These are phyloP conservation scores for Xestia c-nigrum DNA, from an alignment of 2,888 invertebrate species.

Conservation along the genomic window DNA sequence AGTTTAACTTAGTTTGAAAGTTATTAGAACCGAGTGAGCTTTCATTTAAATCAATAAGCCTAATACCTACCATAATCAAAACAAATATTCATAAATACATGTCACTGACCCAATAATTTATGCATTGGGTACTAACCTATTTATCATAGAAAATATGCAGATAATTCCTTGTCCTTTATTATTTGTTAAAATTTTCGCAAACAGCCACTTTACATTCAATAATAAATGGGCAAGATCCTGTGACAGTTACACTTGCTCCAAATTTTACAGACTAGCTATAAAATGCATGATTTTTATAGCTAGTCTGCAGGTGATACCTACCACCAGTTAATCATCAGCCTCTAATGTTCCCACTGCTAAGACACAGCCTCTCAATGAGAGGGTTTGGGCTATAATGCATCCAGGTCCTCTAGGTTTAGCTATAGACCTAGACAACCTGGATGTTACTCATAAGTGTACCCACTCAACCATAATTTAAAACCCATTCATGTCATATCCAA, in stretches of 20 bases:
- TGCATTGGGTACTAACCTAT: slow-evolving; percentile 24
- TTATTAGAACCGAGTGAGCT: not conserved
- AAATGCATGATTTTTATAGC: too few species aligned
- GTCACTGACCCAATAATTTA: not conserved
- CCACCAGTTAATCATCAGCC: not conserved
- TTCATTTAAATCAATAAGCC: too few species aligned
- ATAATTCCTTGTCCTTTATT: too few species aligned
- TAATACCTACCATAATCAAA: not conserved
- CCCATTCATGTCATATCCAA: too few species aligned
- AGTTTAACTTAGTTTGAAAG: not conserved
- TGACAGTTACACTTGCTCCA: not conserved
- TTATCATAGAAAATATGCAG: not conserved
- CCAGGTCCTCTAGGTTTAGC: too few species aligned
- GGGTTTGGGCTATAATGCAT: too few species aligned
- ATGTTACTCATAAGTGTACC: not conserved
- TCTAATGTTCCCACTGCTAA: too few species aligned
- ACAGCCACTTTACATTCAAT: not conserved
- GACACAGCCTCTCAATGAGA: too few species aligned
- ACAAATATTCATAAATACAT: not conserved
- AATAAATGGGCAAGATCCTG: not conserved
- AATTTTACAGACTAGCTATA: not conserved
- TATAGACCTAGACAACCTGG: not conserved
- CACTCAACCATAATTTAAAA: not conserved
- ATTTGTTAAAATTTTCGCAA: not conserved
- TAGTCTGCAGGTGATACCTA: not conserved